A percentile compares a stretch with the other conserved stretches of the same genome.
Evolutionary conservation across 1,140 invertebrate genomes (phyloP).

Genomic region (Microplitis demolitor): DNA sequence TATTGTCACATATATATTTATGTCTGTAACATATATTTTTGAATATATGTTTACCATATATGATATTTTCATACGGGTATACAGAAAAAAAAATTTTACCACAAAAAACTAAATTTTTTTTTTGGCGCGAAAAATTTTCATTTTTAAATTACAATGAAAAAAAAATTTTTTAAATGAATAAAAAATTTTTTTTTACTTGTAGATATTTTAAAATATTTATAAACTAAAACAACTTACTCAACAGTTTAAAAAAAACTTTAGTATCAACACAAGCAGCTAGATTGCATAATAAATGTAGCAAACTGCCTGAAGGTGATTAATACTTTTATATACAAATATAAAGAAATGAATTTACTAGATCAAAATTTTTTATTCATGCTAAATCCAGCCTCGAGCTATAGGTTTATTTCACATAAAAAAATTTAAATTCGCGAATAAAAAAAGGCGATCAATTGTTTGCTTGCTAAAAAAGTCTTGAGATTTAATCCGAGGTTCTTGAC

Average conservation of each 20-base stretch:
- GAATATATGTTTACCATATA: too few species aligned
- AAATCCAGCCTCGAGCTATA: background rate
- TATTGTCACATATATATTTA: too few species aligned
- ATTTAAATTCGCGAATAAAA: background rate
- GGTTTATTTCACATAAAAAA: background rate
- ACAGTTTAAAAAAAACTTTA: background rate
- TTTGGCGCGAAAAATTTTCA: too few species aligned
- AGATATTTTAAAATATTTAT: too few species aligned
- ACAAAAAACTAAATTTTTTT: too few species aligned
- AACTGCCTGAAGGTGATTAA: constrained; percentile 11
- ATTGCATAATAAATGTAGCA: constrained; percentile 21
- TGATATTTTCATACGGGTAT: too few species aligned
- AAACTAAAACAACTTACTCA: background rate
- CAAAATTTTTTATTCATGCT: background rate
- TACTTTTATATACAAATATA: background rate
- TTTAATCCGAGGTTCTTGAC: background rate
- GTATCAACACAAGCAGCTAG: background rate
- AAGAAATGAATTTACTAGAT: background rate
- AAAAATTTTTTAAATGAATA: too few species aligned
- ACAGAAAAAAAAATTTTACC: too few species aligned
- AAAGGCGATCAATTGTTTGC: constrained; percentile 10
- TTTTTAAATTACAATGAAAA: too few species aligned
- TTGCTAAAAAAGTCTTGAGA: background rate
- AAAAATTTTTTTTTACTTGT: too few species aligned
- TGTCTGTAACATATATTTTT: too few species aligned